These are phyloP conservation scores for Pogonophryne albipinna DNA, from an alignment of 2,797 vertebrate genomes.

Conservation along the genomic window DNA sequence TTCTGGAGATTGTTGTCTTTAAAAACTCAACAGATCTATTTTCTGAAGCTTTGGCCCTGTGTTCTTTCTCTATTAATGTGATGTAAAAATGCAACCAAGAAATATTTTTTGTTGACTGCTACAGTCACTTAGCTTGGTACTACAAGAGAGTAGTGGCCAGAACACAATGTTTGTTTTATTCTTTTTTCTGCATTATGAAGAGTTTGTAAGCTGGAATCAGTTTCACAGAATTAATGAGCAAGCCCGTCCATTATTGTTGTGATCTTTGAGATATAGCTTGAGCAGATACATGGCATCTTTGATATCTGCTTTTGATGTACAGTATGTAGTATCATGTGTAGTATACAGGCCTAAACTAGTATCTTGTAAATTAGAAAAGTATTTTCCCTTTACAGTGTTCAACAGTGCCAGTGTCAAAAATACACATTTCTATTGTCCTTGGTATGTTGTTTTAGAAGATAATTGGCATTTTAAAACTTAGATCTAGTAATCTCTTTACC, in stretches of 20 bases:
- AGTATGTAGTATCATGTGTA: background rate
- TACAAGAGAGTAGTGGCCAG: too few species aligned
- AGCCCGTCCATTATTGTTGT: background rate
- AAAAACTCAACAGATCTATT: background rate
- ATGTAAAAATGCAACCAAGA: too few species aligned
- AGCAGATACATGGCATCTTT: background rate
- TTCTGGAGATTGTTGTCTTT: background rate
- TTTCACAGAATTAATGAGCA: background rate
- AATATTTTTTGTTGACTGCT: too few species aligned
- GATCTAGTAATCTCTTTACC: background rate
- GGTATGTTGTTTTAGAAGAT: background rate
- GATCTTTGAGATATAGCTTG: conserved; percentile 8
- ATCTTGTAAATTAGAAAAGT: background rate
- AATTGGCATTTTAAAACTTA: background rate
- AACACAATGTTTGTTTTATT: background rate
- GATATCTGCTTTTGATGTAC: background rate
- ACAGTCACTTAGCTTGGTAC: too few species aligned
- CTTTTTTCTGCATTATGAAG: background rate
- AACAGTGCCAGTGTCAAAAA: background rate
- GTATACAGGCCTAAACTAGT: background rate
- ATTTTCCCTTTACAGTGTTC: background rate
- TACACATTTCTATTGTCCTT: background rate
- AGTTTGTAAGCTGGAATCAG: background rate
- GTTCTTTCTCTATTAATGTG: too few species aligned
- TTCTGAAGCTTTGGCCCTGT: background rate